phyloP scores from a whole-genome alignment of 2,113 vertebrate species.

The Tetrao urogallus region DNA sequence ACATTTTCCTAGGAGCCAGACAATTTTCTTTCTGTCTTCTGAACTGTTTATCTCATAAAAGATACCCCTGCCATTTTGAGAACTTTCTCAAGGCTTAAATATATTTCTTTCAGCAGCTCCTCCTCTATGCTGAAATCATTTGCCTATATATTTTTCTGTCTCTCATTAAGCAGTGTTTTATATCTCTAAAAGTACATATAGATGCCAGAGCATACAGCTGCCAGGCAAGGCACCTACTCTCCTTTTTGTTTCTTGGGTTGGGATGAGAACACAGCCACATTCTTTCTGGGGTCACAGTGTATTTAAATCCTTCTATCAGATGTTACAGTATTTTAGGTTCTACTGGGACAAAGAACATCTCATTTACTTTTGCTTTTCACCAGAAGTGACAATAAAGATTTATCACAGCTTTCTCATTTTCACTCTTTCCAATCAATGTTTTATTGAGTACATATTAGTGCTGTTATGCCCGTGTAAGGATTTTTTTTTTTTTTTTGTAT shows the following conservation, averaged over 20 bases:
- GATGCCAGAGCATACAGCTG: constrained; percentile 10
- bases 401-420: background rate
- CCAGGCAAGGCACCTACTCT: background rate
- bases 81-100: background rate
- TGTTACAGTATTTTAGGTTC: background rate
- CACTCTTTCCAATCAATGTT: background rate
- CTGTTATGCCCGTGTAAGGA: background rate
- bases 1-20: background rate
- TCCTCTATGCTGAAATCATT: background rate
- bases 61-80: background rate
- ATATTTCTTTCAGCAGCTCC: background rate
- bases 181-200: constrained; percentile 7
- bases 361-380: background rate
- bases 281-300: background rate
- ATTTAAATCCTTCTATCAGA: background rate
- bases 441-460: background rate
- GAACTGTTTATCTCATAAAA: background rate
- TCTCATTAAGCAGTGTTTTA: constrained; percentile 11
- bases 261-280: constrained; percentile 3
- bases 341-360: background rate
- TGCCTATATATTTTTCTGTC: constrained; percentile 16
- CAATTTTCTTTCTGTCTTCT: background rate
- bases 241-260: background rate
- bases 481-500: background rate
- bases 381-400: background rate